Evolutionary conservation across 2,797 vertebrate genomes (phyloP).

Genomic region (Dicrostonyx torquatus): DNA sequence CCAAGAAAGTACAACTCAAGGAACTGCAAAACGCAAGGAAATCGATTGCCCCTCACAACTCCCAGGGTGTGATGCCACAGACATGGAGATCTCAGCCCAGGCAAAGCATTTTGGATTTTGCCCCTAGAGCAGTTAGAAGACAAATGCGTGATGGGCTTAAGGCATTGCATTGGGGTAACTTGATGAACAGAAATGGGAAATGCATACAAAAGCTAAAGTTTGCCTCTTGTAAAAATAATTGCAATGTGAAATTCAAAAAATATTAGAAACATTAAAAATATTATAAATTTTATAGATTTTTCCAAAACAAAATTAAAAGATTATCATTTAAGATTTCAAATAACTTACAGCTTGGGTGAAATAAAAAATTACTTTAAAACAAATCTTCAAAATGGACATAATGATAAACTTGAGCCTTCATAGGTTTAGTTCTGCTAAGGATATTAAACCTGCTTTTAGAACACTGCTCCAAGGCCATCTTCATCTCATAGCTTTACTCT

Average conservation of each 20-base stretch:
- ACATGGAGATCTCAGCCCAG: background rate
- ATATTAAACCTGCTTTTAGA: background rate
- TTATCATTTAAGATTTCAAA: background rate
- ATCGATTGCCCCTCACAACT: background rate
- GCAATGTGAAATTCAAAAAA: background rate
- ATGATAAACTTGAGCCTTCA: background rate
- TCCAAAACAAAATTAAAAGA: background rate
- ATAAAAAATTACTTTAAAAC: constrained; percentile 12
- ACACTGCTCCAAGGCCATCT: background rate
- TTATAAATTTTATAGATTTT: background rate
- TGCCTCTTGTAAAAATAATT: background rate
- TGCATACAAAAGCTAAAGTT: constrained; percentile 21
- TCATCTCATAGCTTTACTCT: background rate
- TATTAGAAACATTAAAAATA: background rate
- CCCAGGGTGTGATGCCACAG: background rate
- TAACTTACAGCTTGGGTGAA: constrained; percentile 11
- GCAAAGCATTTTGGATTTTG: background rate
- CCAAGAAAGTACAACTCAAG: background rate
- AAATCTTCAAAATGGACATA: constrained; percentile 22
- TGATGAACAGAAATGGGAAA: background rate
- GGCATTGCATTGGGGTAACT: background rate
- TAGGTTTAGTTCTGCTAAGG: background rate
- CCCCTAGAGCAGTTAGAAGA: constrained; percentile 36
- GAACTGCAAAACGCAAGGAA: background rate
- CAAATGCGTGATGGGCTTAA: background rate